Evolutionary conservation across 2,113 vertebrate species (phyloP).

Genomic region (Indicator indicator): DNA sequence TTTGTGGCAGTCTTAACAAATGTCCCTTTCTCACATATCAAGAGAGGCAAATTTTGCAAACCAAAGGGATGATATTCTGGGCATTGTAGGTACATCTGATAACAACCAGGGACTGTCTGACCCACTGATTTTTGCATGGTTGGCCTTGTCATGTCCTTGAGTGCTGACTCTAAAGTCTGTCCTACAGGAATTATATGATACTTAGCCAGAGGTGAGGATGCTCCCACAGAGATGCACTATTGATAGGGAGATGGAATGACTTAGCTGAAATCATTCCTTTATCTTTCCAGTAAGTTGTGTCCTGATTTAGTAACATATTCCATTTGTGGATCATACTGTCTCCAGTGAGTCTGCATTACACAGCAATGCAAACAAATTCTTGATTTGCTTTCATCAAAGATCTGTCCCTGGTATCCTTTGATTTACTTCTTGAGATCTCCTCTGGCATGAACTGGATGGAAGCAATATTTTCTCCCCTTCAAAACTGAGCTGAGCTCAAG

Average conservation of each 20-base stretch:
- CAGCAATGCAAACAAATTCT: conserved; percentile 24
- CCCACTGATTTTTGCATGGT: neutral
- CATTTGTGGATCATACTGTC: conserved; percentile 16
- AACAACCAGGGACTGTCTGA: neutral
- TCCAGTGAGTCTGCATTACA: conserved; percentile 28
- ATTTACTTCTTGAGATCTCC: conserved; percentile 28
- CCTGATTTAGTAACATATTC: conserved; percentile 39
- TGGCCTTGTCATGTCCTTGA: neutral
- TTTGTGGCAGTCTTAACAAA: neutral
- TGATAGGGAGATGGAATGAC: conserved; percentile 18
- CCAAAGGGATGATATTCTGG: neutral
- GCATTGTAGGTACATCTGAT: neutral
- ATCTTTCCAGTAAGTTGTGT: conserved; percentile 19
- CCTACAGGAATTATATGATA: neutral
- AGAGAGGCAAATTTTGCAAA: neutral
- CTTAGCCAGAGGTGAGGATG: neutral
- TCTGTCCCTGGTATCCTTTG: conserved; percentile 19
- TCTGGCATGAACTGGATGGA: neutral
- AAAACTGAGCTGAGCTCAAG: conserved; percentile 8
- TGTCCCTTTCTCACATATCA: neutral
- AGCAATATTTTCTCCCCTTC: conserved; percentile 29
- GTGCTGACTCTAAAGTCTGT: neutral
- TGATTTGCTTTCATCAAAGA: conserved; percentile 9
- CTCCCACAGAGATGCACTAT: neutral
- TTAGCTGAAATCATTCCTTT: conserved; percentile 29